These are phyloP conservation scores for Notodonta ziczac DNA, from an alignment of 2,888 invertebrate species.

Conservation along the genomic window DNA sequence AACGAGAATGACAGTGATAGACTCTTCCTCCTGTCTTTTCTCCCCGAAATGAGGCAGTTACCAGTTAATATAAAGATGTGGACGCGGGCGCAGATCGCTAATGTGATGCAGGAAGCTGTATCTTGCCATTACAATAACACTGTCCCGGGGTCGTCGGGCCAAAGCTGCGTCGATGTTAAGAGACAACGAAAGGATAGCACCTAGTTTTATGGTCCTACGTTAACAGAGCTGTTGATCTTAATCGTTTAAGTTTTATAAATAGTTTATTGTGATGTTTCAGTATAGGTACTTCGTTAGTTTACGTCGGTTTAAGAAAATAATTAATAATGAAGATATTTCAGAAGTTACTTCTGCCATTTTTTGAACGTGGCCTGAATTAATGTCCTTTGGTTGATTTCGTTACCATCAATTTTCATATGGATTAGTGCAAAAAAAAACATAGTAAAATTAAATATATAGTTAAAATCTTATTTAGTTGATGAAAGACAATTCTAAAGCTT, in stretches of 20 bases:
- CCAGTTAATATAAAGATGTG: slow-evolving; percentile 77
- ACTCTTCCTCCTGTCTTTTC: slow-evolving; percentile 70
- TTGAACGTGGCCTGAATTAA: too few species aligned
- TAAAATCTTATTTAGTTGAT: too few species aligned
- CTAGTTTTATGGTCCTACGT: slow-evolving; percentile 26
- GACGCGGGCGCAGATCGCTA: slow-evolving; percentile 75
- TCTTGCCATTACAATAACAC: slow-evolving; percentile 61
- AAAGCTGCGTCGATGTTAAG: slow-evolving; percentile 45
- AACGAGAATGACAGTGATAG: slow-evolving; percentile 65
- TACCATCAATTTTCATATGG: too few species aligned
- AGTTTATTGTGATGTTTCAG: slow-evolving; percentile 2
- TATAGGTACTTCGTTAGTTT: too few species aligned
- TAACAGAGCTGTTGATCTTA: not conserved
- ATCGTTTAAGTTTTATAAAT: slow-evolving; percentile 8
- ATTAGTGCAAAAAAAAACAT: too few species aligned
- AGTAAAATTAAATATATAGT: too few species aligned
- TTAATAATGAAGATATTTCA: too few species aligned
- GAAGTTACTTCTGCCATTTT: too few species aligned
- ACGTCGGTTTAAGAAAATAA: too few species aligned
- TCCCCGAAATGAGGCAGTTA: slow-evolving; percentile 74
- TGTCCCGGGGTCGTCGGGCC: slow-evolving; percentile 41
- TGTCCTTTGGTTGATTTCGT: too few species aligned
- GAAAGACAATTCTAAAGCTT: too few species aligned
- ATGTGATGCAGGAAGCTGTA: slow-evolving; percentile 77
- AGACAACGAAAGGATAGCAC: slow-evolving; percentile 52